Percentiles rank a stretch among this genome's conserved stretches.
phyloP scores from a whole-genome alignment of 2,888 invertebrate species.

The Baccha elongata region DNA sequence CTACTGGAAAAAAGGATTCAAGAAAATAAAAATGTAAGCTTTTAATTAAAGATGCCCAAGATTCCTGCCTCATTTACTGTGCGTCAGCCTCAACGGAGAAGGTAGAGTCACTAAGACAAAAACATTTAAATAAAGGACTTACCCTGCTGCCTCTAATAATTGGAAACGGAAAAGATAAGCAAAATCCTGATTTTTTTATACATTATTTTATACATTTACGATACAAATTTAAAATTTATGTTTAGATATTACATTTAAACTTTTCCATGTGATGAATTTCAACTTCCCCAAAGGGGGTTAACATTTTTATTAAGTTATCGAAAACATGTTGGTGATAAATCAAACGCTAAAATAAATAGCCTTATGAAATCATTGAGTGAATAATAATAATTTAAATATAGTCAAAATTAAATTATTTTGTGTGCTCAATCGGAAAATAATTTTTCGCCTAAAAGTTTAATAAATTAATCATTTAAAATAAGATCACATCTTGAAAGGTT shows the following conservation, averaged over 20 bases:
- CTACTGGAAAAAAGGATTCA: background rate
- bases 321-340: background rate
- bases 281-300: background rate
- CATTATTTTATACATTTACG: constrained; percentile 26
- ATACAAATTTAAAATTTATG: constrained; percentile 17
- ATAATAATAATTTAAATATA: background rate
- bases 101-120: background rate
- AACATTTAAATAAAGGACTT: constrained; percentile 11
- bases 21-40: constrained; percentile 45
- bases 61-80: constrained; percentile 20
- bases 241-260: constrained; percentile 20
- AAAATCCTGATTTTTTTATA: constrained; percentile 1
- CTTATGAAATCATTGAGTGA: background rate
- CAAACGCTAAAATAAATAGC: background rate
- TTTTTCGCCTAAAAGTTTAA: background rate
- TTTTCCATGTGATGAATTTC: background rate
- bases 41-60: constrained; percentile 18
- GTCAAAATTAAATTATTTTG: constrained; percentile 34
- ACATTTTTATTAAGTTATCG: constrained; percentile 5
- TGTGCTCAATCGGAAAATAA: background rate
- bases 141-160: constrained; percentile 34
- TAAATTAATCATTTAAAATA: constrained; percentile 22
- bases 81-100: background rate
- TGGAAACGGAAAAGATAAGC: background rate
- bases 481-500: constrained; percentile 3